Evolutionary conservation across 2,888 invertebrate genomes (phyloP).

Genomic region (Zaprionus lineosus): DNA sequence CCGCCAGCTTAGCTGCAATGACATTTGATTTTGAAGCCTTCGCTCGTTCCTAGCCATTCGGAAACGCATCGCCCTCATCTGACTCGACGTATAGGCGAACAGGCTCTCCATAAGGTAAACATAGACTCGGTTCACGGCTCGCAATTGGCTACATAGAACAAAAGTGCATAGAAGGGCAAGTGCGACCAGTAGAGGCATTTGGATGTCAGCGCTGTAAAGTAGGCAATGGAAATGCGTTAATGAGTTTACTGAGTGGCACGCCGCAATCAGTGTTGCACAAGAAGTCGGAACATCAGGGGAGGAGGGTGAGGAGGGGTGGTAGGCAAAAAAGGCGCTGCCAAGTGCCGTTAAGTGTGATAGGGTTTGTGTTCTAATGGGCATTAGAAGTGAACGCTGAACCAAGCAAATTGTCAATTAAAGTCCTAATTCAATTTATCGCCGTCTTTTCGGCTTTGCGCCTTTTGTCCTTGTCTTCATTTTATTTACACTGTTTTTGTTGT

Average conservation of each 20-base stretch:
- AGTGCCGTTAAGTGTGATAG: too few relatives aligned
- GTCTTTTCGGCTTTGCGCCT: conserved; percentile 24
- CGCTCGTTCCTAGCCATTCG: background rate
- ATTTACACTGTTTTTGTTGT: background rate
- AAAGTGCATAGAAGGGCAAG: background rate
- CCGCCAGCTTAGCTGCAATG: background rate
- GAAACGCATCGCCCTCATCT: conserved; percentile 12
- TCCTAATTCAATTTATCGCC: conserved; percentile 66
- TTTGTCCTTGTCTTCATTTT: conserved; percentile 1
- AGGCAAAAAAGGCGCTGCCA: too few relatives aligned
- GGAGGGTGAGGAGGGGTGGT: too few relatives aligned
- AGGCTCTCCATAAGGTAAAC: conserved; percentile 30
- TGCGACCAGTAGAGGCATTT: background rate
- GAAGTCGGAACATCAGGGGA: too few relatives aligned
- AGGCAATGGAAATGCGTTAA: background rate
- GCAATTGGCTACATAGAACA: conserved; percentile 14
- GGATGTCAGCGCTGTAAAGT: too few relatives aligned
- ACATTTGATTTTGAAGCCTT: background rate
- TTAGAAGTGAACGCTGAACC: background rate
- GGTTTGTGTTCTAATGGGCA: too few relatives aligned
- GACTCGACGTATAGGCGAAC: conserved; percentile 33
- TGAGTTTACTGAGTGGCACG: too few relatives aligned
- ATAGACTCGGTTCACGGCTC: conserved; percentile 14
- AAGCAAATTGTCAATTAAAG: conserved; percentile 63
- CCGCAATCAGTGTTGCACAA: background rate